phyloP scores from a whole-genome alignment of 2,113 vertebrate species.

The Pipra filicauda region DNA sequence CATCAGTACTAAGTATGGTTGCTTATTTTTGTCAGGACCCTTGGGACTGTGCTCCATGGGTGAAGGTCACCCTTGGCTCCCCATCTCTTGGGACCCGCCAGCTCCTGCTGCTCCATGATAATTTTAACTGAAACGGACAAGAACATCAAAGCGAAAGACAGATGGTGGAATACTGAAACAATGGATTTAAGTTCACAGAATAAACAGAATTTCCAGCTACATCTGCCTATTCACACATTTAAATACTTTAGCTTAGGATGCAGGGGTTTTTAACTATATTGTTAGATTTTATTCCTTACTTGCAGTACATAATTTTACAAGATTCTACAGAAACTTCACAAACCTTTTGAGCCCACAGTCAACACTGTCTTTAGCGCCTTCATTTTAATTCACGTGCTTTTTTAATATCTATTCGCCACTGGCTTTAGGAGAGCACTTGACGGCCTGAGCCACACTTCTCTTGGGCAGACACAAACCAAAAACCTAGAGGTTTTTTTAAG shows the following conservation, averaged over 20 bases:
- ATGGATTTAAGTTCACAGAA: background rate
- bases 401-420: background rate
- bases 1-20: background rate
- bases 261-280: background rate
- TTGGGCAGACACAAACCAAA: constrained; percentile 1
- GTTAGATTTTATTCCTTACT: background rate
- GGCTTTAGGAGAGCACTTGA: background rate
- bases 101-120: background rate
- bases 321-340: background rate
- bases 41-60: background rate
- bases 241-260: background rate
- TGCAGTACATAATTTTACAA: background rate
- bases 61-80: background rate
- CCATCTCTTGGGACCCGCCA: background rate
- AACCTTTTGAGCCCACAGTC: background rate
- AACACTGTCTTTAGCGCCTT: background rate
- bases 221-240: background rate
- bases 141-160: background rate
- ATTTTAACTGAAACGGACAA: background rate
- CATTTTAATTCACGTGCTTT: background rate
- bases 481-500: background rate
- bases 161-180: background rate
- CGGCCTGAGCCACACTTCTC: background rate
- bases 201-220: background rate
- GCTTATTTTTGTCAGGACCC: background rate